These are phyloP conservation scores for Spatula versicolor DNA, from an alignment of 2,797 vertebrate genomes.

Conservation along the genomic window DNA sequence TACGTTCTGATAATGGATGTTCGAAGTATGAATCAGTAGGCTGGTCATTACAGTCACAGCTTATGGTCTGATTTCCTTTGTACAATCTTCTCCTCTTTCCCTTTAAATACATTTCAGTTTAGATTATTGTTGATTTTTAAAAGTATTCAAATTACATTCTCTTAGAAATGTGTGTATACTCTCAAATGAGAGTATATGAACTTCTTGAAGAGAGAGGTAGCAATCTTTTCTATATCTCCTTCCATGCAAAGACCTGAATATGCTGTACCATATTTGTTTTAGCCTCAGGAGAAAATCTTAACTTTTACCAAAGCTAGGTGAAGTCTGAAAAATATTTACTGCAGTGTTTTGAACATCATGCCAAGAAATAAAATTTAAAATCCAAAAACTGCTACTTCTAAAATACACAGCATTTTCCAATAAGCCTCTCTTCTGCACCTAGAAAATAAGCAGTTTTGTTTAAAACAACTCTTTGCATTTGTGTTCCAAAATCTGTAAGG, in stretches of 20 bases:
- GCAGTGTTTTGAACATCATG: neutral
- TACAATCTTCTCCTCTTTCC: neutral
- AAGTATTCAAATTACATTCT: neutral
- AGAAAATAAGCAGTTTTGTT: neutral
- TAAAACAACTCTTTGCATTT: neutral
- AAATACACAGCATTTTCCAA: neutral
- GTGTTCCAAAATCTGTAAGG: neutral
- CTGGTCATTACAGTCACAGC: neutral
- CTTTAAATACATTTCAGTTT: neutral
- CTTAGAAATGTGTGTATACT: neutral
- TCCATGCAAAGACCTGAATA: neutral
- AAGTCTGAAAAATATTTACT: neutral
- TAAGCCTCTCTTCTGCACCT: neutral
- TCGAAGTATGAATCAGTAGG: neutral
- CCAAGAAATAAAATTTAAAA: neutral
- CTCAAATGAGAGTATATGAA: neutral
- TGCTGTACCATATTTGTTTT: neutral
- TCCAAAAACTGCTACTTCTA: neutral
- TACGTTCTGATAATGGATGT: neutral
- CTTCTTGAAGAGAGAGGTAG: neutral
- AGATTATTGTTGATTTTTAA: neutral
- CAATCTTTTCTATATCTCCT: neutral
- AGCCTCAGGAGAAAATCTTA: neutral
- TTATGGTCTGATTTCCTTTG: too few relatives aligned
- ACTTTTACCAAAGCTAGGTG: neutral